phyloP scores from a whole-genome alignment of 2,888 invertebrate species.

The Perizoma affinitatum region DNA sequence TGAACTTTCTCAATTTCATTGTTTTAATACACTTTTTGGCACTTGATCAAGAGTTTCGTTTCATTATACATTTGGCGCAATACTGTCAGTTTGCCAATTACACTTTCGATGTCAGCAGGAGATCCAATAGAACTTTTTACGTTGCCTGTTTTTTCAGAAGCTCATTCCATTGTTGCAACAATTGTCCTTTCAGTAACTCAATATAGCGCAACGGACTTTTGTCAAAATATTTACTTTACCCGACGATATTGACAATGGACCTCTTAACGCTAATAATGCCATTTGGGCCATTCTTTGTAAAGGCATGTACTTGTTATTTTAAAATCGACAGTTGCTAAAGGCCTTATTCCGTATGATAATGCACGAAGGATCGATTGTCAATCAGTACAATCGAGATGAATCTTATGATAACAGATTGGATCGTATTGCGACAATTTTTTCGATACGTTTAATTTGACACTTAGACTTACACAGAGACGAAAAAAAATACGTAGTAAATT shows the following conservation, averaged over 20 bases:
- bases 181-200: slow-evolving; percentile 76
- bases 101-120: slow-evolving; percentile 33
- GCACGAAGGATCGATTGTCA: slow-evolving; percentile 57
- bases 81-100: slow-evolving; percentile 36
- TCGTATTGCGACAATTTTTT: slow-evolving; percentile 59
- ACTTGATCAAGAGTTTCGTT: slow-evolving; percentile 54
- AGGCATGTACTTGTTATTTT: slow-evolving; percentile 73
- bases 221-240: slow-evolving; percentile 82
- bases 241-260: slow-evolving; percentile 63
- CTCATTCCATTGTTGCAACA: slow-evolving; percentile 53
- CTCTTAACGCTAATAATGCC: slow-evolving; percentile 76
- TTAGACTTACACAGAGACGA: slow-evolving; percentile 1
- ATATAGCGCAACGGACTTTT: slow-evolving; percentile 77
- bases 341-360: slow-evolving; percentile 57
- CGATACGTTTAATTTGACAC: slow-evolving; percentile 36
- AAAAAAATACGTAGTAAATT: not conserved
- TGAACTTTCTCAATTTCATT: slow-evolving; percentile 38
- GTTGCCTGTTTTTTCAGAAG: slow-evolving; percentile 36
- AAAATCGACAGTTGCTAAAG: slow-evolving; percentile 60
- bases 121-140: slow-evolving; percentile 28
- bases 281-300: slow-evolving; percentile 60
- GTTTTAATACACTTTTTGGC: slow-evolving; percentile 52
- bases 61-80: slow-evolving; percentile 26
- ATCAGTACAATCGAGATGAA: slow-evolving; percentile 52
- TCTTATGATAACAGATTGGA: slow-evolving; percentile 65